phyloP scores from a whole-genome alignment of 1,140 invertebrate species.

The Zaprionus tsacasi region DNA sequence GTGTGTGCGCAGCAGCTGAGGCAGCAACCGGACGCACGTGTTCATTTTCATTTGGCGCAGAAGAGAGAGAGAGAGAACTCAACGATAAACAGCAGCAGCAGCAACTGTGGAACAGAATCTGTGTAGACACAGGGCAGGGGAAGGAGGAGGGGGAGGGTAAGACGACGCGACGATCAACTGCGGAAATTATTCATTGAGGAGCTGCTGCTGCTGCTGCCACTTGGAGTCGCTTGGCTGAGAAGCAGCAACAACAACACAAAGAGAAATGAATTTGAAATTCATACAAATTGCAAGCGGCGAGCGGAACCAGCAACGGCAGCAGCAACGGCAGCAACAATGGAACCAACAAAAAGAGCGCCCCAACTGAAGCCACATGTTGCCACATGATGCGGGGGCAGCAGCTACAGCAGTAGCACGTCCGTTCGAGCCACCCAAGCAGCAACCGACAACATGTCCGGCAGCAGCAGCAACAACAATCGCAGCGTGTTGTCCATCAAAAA shows the following conservation, averaged over 20 bases:
- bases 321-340: slow-evolving; percentile 44
- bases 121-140: slow-evolving; percentile 54
- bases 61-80: slow-evolving; percentile 51
- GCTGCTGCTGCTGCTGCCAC: slow-evolving; percentile 33
- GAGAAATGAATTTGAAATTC: slow-evolving; percentile 71
- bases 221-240: slow-evolving; percentile 18
- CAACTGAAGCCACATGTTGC: not conserved
- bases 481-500: slow-evolving; percentile 67
- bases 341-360: not conserved
- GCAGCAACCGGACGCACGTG: slow-evolving; percentile 79
- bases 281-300: slow-evolving; percentile 77
- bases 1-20: slow-evolving; percentile 52
- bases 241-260: slow-evolving; percentile 26
- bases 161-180: slow-evolving; percentile 58
- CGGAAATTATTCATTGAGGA: slow-evolving; percentile 81
- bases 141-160: not conserved
- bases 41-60: slow-evolving; percentile 81
- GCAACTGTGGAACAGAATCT: slow-evolving; percentile 59
- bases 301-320: slow-evolving; percentile 46
- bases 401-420: not conserved
- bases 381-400: slow-evolving; percentile 30
- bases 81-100: slow-evolving; percentile 71
- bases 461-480: slow-evolving; percentile 32
- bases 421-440: slow-evolving; percentile 71
- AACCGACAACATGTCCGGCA: slow-evolving; percentile 62